A percentile compares a stretch with the other conserved stretches of the same genome.
Evolutionary conservation across 2,113 vertebrate species (phyloP).

Genomic region (Cyphomyrus plagiostoma): DNA sequence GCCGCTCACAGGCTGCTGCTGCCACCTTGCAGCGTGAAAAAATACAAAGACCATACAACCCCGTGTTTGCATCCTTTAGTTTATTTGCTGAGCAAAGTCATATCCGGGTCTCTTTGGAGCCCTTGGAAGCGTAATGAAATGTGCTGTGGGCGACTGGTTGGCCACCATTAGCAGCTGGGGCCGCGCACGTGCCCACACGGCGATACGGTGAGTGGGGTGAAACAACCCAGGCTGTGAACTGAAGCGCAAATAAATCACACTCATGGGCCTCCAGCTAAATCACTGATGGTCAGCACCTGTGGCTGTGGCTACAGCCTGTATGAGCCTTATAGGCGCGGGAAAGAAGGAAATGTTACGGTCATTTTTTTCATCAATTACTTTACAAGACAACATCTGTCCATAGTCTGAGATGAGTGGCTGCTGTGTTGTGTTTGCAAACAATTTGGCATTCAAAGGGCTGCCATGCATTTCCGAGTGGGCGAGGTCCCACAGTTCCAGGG

Average conservation of each 20-base stretch:
- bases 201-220: slow-evolving; percentile 66
- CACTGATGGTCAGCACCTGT: slow-evolving; percentile 69
- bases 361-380: background rate
- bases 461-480: background rate
- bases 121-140: background rate
- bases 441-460: slow-evolving; percentile 17
- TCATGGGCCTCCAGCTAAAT: slow-evolving; percentile 53
- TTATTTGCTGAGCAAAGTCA: background rate
- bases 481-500: background rate
- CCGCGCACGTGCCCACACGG: background rate
- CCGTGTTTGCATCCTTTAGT: background rate
- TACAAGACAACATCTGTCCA: background rate
- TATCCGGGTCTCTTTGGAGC: background rate
- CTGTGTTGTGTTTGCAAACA: slow-evolving; percentile 6
- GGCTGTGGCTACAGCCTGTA: slow-evolving; percentile 51
- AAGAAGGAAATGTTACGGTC: slow-evolving; percentile 31
- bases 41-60: background rate
- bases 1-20: background rate
- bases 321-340: background rate
- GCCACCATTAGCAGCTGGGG: background rate
- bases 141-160: slow-evolving; percentile 1
- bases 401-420: background rate
- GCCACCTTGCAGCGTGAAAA: background rate
- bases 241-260: slow-evolving; percentile 53
- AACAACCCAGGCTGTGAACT: slow-evolving; percentile 54